Base-by-base conservation (phyloP, 35 echinoderm and acorn worm genomes). In the Eucidaris tribuloides region DNA sequence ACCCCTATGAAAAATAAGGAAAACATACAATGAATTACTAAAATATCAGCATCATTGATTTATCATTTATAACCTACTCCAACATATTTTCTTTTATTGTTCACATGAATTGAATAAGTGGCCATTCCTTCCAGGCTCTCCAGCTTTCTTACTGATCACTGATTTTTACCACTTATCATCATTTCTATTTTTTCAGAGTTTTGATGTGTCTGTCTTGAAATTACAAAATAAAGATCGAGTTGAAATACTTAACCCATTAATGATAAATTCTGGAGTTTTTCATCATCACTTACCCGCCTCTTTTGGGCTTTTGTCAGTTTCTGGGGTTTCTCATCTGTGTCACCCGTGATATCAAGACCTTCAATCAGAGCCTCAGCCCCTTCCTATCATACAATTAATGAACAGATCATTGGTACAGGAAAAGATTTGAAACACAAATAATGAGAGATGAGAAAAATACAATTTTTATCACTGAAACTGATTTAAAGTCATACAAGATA, bases 301-400 rank as follows among this genome's bases (percentile, higher is more conserved):
- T 88, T 90, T 48, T 95, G 92, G 50, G 92, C 92, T 83, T 95
- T 95, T 23, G 78, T 49, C 3, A 91, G 70, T 42, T 71, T 45
- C 44, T 91, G 28, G 13, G 82, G 71, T 79, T 97, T 90, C 42
- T 92, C 80, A 48, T 85, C 85, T 18, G 70, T 46, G 54, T 84
- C 37, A 30, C 59, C 82, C 5, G 88, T 55, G n/a, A 93, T 91
- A 56, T 74, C 68, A 35, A 74, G 11, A 14, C 40, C 4, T 44
- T 20, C 68, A 38, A 74, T 22, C 68, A 74, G 24, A 35, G 38
- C 7, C 44, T 74, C 68, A n/a, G 68, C 1, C 9, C n/a, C n/a
- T 52, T 52, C 48, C 62, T 66, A n/a, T n/a, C n/a, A n/a, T n/a
- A n/a, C n/a, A 84, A 77, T 42, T 71, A 42, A 84, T 49, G 9